Conservation (phyloP, 2,888 invertebrate genomes). For the Ormyrus thymus region DNA sequence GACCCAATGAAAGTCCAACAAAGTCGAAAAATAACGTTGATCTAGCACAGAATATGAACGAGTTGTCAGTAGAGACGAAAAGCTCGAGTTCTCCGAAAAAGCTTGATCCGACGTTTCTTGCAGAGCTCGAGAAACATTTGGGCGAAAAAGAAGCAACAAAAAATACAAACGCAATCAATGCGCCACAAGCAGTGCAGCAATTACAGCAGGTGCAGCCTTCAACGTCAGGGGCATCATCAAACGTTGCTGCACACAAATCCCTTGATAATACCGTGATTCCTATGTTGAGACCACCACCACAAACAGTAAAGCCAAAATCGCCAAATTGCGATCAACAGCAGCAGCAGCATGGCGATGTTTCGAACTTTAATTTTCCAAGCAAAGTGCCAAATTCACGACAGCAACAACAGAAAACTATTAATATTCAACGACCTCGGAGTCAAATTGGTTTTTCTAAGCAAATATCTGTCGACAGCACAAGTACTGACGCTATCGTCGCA, state of each 20-base stretch:
- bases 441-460: constrained; percentile 60
- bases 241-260: too few relatives aligned
- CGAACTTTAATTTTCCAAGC: constrained; percentile 61
- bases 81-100: constrained; percentile 71
- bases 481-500: constrained; percentile 67
- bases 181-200: not conserved
- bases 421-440: constrained; percentile 65
- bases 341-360: not conserved
- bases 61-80: constrained; percentile 62
- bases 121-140: constrained; percentile 81
- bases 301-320: constrained; percentile 68
- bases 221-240: not conserved
- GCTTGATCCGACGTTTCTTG: constrained; percentile 79
- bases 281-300: constrained; percentile 76
- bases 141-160: constrained; percentile 75
- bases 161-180: constrained; percentile 70
- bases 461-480: constrained; percentile 58
- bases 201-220: not conserved
- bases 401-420: constrained; percentile 61
- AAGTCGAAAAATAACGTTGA: constrained; percentile 67
- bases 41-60: constrained; percentile 66
- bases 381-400: constrained; percentile 73
- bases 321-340: constrained; percentile 62
- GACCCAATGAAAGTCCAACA: constrained; percentile 66
- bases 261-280: constrained; percentile 72